Evolutionary conservation across 1,140 invertebrate genomes (phyloP).

Genomic region (Pristionchus pacificus): DNA sequence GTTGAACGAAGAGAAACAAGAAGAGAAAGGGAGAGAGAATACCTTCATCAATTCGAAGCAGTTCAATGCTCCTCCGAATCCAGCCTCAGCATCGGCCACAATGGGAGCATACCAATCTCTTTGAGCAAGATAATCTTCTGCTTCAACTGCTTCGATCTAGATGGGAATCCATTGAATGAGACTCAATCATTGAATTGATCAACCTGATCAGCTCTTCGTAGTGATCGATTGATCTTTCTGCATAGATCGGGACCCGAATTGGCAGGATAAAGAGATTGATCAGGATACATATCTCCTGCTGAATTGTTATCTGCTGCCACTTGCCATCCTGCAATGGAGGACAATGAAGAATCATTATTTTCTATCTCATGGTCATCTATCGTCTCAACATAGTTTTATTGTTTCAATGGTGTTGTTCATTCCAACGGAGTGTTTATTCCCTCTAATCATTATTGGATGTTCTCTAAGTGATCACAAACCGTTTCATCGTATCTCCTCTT

Average conservation of each 20-base stretch:
- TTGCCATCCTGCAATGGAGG: slow-evolving; percentile 57
- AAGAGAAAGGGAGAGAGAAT: slow-evolving; percentile 3
- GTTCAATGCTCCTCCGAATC: slow-evolving; percentile 59
- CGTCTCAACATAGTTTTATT: too few relatives aligned
- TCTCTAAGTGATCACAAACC: too few relatives aligned
- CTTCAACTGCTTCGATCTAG: slow-evolving; percentile 41
- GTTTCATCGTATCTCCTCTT: too few relatives aligned
- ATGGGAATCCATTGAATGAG: not conserved
- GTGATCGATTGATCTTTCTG: slow-evolving; percentile 56
- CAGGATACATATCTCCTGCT: slow-evolving; percentile 59
- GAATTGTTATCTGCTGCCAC: slow-evolving; percentile 58
- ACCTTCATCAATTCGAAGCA: slow-evolving; percentile 59
- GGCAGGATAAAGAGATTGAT: slow-evolving; percentile 59
- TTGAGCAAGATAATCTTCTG: slow-evolving; percentile 52
- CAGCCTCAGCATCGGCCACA: slow-evolving; percentile 61
- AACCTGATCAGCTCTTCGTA: slow-evolving; percentile 56
- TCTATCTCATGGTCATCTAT: too few relatives aligned
- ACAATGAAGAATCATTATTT: too few relatives aligned
- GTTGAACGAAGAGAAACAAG: not conserved
- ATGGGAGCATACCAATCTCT: slow-evolving; percentile 59
- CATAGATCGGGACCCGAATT: slow-evolving; percentile 59
- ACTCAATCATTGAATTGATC: not conserved
- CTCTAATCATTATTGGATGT: too few relatives aligned
- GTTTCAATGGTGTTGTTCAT: too few relatives aligned
- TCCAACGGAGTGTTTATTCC: too few relatives aligned